phyloP scores from a whole-genome alignment of 2,113 vertebrate genomes.

The Typhlomys cinereus region DNA sequence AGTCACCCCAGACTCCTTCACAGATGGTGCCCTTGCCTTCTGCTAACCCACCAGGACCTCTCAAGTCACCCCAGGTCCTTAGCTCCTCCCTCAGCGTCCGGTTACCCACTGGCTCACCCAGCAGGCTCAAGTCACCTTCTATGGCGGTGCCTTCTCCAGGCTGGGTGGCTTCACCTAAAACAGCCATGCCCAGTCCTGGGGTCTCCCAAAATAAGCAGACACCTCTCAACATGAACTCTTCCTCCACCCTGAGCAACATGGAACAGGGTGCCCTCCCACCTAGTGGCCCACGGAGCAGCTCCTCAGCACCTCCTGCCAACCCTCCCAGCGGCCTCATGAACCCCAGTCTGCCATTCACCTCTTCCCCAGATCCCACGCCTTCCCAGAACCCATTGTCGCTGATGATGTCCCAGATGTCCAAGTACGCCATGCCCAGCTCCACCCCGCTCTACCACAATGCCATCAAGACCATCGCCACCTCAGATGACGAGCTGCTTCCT shows the following conservation, averaged over 20 bases:
- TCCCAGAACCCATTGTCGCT: slow-evolving; percentile 97
- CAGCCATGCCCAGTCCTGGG: slow-evolving; percentile 93
- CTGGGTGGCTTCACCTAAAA: slow-evolving; percentile 95
- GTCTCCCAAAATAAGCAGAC: slow-evolving; percentile 87
- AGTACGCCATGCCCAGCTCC: slow-evolving; percentile 98
- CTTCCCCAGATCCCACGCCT: slow-evolving; percentile 91
- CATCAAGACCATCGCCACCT: slow-evolving; percentile 99
- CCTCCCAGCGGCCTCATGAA: slow-evolving; percentile 91
- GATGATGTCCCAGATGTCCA: slow-evolving; percentile 99
- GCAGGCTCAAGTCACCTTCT: slow-evolving; percentile 93
- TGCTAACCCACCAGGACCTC: slow-evolving; percentile 87
- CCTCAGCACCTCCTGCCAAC: slow-evolving; percentile 89
- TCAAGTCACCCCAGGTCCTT: slow-evolving; percentile 95
- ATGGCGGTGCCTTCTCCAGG: slow-evolving; percentile 94
- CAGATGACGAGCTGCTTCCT: slow-evolving; percentile 95
- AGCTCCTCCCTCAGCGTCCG: slow-evolving; percentile 91
- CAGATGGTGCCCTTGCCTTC: slow-evolving; percentile 89
- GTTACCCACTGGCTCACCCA: slow-evolving; percentile 94
- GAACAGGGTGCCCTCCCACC: slow-evolving; percentile 86
- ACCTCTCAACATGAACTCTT: slow-evolving; percentile 83
- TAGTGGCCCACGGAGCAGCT: slow-evolving; percentile 89
- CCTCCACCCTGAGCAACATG: slow-evolving; percentile 81
- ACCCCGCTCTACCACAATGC: slow-evolving; percentile 99
- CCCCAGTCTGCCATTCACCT: slow-evolving; percentile 92
- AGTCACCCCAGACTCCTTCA: slow-evolving; percentile 94